These are phyloP conservation scores for Scolopax rusticola DNA, from an alignment of 2,797 vertebrate species.

Conservation along the genomic window DNA sequence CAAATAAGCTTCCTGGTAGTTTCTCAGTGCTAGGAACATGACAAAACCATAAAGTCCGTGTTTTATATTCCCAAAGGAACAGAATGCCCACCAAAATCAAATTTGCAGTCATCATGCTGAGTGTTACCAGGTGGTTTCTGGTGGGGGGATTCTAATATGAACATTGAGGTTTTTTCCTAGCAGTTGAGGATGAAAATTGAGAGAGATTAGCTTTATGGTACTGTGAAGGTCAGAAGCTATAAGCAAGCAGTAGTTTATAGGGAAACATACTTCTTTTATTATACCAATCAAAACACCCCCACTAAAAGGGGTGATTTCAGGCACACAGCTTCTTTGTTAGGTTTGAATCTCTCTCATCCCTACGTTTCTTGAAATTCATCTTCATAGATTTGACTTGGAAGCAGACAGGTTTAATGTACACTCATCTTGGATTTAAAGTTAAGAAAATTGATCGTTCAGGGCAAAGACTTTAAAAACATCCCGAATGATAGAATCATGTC, in stretches of 20 bases:
- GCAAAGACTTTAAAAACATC: neutral
- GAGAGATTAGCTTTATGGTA: neutral
- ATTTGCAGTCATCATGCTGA: neutral
- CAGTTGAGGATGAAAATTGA: neutral
- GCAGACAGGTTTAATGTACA: neutral
- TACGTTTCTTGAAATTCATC: neutral
- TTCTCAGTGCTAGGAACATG: neutral
- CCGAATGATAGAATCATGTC: neutral
- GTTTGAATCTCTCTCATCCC: neutral
- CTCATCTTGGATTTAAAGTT: neutral
- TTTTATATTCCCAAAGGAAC: neutral
- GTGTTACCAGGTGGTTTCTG: neutral
- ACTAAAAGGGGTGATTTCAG: neutral
- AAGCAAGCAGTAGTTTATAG: neutral
- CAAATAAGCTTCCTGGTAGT: neutral
- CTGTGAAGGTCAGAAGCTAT: neutral
- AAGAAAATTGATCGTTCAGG: neutral
- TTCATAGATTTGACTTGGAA: neutral
- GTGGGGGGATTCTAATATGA: neutral
- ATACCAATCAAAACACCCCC: rapidly evolving
- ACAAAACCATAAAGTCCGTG: neutral
- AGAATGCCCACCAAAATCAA: neutral
- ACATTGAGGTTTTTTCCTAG: neutral
- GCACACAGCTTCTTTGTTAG: neutral
- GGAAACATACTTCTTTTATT: neutral